These are phyloP conservation scores for Rhombomys opimus DNA, from an alignment of 2,113 vertebrate genomes.

Conservation along the genomic window DNA sequence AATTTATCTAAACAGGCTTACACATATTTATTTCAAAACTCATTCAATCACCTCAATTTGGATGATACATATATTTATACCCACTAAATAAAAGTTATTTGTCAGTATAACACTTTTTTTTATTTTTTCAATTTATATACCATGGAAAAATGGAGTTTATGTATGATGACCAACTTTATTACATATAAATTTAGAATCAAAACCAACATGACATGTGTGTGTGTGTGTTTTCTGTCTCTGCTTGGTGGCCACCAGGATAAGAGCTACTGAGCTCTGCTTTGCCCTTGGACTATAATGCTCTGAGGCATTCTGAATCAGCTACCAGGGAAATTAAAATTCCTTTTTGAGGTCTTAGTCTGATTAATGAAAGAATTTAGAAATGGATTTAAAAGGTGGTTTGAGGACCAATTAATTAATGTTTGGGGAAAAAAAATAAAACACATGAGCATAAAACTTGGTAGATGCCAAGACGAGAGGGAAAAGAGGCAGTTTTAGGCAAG, in stretches of 20 bases:
- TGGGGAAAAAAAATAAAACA: not conserved
- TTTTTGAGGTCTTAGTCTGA: not conserved
- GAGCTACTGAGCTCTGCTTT: not conserved
- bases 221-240: not conserved
- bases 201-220: not conserved
- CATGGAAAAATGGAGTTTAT: not conserved
- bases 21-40: not conserved
- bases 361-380: not conserved
- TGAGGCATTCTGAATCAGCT: not conserved
- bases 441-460: not conserved
- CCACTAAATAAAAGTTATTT: not conserved
- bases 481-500: not conserved
- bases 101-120: not conserved
- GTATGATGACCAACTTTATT: not conserved
- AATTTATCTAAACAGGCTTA: not conserved
- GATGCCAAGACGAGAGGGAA: not conserved
- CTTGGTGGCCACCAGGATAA: not conserved
- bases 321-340: not conserved
- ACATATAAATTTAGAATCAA: constrained; percentile 17
- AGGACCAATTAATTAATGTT: not conserved
- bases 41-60: constrained; percentile 14
- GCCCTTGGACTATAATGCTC: not conserved
- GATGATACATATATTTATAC: not conserved
- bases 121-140: not conserved
- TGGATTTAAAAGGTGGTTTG: not conserved